These are phyloP conservation scores for Tychaedon coryphoeus DNA, from an alignment of 2,113 vertebrate species.

Conservation along the genomic window DNA sequence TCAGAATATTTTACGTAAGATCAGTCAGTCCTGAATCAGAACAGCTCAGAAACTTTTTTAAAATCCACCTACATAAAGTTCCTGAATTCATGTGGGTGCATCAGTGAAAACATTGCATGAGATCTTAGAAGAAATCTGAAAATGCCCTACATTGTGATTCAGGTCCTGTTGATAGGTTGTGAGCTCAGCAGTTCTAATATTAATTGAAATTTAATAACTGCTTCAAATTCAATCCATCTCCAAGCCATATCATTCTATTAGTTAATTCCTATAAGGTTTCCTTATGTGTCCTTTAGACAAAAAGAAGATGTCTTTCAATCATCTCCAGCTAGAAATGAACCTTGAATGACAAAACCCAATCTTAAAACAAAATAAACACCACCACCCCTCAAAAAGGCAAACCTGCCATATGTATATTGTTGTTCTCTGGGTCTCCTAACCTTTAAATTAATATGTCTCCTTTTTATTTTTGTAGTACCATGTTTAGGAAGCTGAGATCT, in stretches of 20 bases:
- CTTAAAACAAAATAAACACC: background rate
- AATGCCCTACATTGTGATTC: background rate
- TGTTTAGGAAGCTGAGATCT: background rate
- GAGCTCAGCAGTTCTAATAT: background rate
- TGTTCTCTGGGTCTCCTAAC: background rate
- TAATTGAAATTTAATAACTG: background rate
- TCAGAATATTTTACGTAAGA: background rate
- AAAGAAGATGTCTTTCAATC: background rate
- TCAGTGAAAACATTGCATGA: background rate
- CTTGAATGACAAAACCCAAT: background rate
- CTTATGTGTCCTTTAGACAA: background rate
- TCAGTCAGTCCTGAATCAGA: background rate
- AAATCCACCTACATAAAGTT: background rate
- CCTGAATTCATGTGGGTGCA: background rate
- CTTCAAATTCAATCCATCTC: background rate
- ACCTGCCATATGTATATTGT: background rate
- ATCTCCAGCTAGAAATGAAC: background rate
- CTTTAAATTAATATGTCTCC: background rate
- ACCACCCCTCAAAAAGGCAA: accelerated
- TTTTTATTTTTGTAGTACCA: background rate
- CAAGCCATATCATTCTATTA: background rate
- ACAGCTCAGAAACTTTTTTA: background rate
- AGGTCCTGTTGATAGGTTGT: accelerated
- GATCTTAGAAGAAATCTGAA: background rate
- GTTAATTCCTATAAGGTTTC: background rate